Conservation (phyloP, 1,140 invertebrate genomes). For the Drosophila novamexicana region DNA sequence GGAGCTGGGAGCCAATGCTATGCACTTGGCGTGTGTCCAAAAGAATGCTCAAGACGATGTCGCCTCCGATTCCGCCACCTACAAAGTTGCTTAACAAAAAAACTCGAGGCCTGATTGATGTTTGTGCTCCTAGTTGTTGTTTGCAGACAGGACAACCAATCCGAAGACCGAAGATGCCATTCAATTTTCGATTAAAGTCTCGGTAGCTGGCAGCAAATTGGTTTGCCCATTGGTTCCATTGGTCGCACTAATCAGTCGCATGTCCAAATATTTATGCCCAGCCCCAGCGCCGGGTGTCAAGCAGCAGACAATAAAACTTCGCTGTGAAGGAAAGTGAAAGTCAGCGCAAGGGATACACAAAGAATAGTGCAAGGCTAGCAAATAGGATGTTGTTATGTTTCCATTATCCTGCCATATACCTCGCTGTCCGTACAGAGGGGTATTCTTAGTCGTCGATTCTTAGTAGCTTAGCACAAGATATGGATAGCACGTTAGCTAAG, state of each 20-base stretch:
- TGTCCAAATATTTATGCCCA: constrained; percentile 50
- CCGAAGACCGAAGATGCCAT: constrained; percentile 38
- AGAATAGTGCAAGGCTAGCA: constrained; percentile 38
- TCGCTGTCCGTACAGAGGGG: background rate
- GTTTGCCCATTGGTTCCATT: constrained; percentile 39
- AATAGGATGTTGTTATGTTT: constrained; percentile 33
- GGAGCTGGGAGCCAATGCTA: constrained; percentile 16
- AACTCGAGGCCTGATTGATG: constrained; percentile 74
- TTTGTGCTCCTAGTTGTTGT: constrained; percentile 80
- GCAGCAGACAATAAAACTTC: background rate
- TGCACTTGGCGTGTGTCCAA: constrained; percentile 60
- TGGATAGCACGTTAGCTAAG: background rate
- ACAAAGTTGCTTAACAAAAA: constrained; percentile 37
- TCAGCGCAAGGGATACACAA: constrained; percentile 38
- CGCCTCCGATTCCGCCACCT: constrained; percentile 10
- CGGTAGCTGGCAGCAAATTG: constrained; percentile 62
- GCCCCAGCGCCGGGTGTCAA: constrained; percentile 21
- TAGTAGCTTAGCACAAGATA: background rate
- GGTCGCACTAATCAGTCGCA: constrained; percentile 48
- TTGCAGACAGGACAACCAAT: constrained; percentile 45
- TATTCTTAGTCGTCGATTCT: background rate
- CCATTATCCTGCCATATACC: constrained; percentile 11
- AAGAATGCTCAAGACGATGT: constrained; percentile 74
- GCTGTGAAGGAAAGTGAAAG: constrained; percentile 62
- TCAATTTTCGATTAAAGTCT: constrained; percentile 80